phyloP scores from a whole-genome alignment of 2,888 invertebrate genomes.

The Diaprepes abbreviatus region DNA sequence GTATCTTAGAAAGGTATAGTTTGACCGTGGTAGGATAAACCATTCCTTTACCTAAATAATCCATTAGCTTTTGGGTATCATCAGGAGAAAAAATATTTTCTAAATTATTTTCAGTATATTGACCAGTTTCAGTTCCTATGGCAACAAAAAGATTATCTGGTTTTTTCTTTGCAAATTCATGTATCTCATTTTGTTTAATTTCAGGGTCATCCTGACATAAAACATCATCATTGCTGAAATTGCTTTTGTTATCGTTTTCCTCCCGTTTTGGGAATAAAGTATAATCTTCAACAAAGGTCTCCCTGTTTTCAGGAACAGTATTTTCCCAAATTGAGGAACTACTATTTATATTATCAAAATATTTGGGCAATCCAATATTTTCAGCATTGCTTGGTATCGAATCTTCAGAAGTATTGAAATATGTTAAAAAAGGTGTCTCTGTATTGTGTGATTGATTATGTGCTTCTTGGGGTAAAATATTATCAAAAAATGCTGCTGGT shows the following conservation, averaged over 20 bases:
- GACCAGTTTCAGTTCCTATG: background rate
- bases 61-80: conserved; percentile 45
- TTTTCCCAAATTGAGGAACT: conserved; percentile 32
- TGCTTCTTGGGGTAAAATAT: conserved; percentile 35
- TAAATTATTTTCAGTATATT: conserved; percentile 29
- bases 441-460: background rate
- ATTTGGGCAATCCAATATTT: conserved; percentile 43
- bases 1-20: too few relatives aligned
- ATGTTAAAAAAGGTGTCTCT: conserved; percentile 29
- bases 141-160: conserved; percentile 5
- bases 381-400: background rate
- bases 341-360: conserved; percentile 42
- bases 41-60: conserved; percentile 47
- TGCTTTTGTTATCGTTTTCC: conserved; percentile 1
- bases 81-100: conserved; percentile 42
- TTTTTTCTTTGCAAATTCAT: conserved; percentile 47
- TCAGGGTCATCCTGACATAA: conserved; percentile 56
- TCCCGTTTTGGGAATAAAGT: conserved; percentile 24
- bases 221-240: conserved; percentile 39
- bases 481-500: conserved; percentile 59
- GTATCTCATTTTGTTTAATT: conserved; percentile 55
- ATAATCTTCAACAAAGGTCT: conserved; percentile 25
- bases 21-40: too few relatives aligned
- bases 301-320: conserved; percentile 16
- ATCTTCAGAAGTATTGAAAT: conserved; percentile 40